Base-by-base conservation (phyloP, 2,888 invertebrate species). In the Panopea generosa region DNA sequence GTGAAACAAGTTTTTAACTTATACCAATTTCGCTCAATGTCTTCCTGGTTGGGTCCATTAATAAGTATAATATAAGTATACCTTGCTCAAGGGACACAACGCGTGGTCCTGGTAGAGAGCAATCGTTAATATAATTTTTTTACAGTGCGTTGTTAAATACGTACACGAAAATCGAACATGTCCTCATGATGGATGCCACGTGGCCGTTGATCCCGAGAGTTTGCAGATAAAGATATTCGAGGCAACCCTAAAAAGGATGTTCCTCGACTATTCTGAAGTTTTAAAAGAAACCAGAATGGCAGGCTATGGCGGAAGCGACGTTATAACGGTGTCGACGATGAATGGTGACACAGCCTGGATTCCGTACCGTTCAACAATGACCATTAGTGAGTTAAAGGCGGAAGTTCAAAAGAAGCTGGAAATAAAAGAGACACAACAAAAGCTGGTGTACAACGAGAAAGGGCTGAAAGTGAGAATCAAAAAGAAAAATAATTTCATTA, bases 261-360 rank as follows among this genome's bases (percentile, higher is more conserved):
- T 79, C 47, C 61, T 79, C n/a, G 75, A 79, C 24, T 79, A 79
- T 40, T 59, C 67, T 2, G 65, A 74, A 22, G 67, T 79, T 16
- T 29, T 79, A 2, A 60, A 40, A 6, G 68, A 60, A 18, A 55
- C 20, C 11, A 47, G 59, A 22, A 67, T 60, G 18, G 49, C 65
- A 9, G 27, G 33, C n/a, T 43, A 27, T 18, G 27, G 43, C 7
- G 63, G 50, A 3, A 65, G 52, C 16, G 60, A 62, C 16, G 59
- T 68, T 16, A 69, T 78, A 16, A 53, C 74, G 7, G 78, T 79
- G 50, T 74, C 75, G 9, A 74, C 78, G 1, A 79, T 79, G 60
- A 79, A 79, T 27, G 78, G 78, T 4, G 78, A 79, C 45, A 74
- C 74, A n/a, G 71, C 71, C 2, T 79, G 78, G 75, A 40, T 79